A percentile compares a stretch with the other conserved stretches of the same genome.
These are phyloP conservation scores for Steinernema hermaphroditum DNA, from an alignment of 2,888 invertebrate species.

Conservation along the genomic window DNA sequence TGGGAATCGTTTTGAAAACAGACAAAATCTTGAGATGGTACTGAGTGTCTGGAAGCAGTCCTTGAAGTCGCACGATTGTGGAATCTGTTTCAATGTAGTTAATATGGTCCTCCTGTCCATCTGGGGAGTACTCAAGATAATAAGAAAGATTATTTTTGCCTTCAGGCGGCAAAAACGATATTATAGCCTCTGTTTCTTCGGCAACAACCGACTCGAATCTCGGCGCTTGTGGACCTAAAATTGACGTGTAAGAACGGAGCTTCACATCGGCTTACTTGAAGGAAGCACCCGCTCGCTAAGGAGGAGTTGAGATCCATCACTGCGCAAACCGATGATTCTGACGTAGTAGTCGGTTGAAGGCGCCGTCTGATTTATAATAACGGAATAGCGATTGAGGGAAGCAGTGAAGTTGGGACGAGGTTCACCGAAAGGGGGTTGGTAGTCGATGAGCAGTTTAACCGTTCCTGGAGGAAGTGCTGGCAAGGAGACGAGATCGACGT, in stretches of 20 bases:
- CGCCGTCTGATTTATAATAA: conserved; percentile 55
- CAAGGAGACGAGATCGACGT: conserved; percentile 16
- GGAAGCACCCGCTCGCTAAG: conserved; percentile 49
- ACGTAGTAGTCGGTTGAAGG: conserved; percentile 60
- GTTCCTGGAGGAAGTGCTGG: conserved; percentile 4
- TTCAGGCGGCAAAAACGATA: conserved; percentile 56
- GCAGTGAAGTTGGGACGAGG: conserved; percentile 41
- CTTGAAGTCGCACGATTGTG: conserved; percentile 50
- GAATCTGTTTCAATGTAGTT: conserved; percentile 60
- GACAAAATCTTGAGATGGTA: conserved; percentile 51
- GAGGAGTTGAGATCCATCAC: conserved; percentile 48
- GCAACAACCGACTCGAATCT: conserved; percentile 56
- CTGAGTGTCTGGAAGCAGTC: conserved; percentile 52
- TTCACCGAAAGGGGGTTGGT: conserved; percentile 54
- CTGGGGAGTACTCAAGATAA: conserved; percentile 56
- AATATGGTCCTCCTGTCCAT: conserved; percentile 54
- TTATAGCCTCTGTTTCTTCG: conserved; percentile 54
- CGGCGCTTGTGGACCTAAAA: conserved; percentile 57
- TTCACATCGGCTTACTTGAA: conserved; percentile 45
- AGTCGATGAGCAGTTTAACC: conserved; percentile 46
- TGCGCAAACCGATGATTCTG: conserved; percentile 50
- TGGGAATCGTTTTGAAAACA: conserved; percentile 50
- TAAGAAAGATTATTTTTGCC: conserved; percentile 32
- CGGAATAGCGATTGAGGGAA: conserved; percentile 36
- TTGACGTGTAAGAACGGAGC: not conserved